A percentile compares a stretch with the other conserved stretches of the same genome.
Evolutionary conservation across 2,888 invertebrate genomes (phyloP).

Genomic region (Nomada flava): DNA sequence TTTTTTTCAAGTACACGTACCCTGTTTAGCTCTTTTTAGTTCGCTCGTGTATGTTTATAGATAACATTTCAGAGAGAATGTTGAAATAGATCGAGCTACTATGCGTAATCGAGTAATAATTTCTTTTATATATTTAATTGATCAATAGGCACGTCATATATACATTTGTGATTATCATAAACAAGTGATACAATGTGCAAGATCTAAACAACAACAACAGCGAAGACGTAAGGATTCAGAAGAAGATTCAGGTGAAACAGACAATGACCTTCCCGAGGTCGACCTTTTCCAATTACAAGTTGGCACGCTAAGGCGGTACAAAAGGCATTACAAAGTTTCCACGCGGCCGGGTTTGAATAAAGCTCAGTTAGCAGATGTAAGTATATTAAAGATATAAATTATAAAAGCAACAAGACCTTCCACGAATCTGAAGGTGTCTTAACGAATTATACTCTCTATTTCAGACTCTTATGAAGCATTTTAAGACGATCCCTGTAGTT

Average conservation of each 20-base stretch:
- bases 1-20: background rate
- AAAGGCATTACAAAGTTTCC: conserved; percentile 96
- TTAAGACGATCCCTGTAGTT: conserved; percentile 96
- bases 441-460: conserved; percentile 79
- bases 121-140: conserved; percentile 30
- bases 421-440: background rate
- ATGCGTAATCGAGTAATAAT: background rate
- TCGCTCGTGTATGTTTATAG: background rate
- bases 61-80: background rate
- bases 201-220: conserved; percentile 90
- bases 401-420: background rate
- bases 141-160: conserved; percentile 93
- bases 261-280: conserved; percentile 95
- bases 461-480: conserved; percentile 97
- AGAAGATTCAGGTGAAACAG: conserved; percentile 97
- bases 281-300: conserved; percentile 97
- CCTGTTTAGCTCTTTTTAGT: background rate
- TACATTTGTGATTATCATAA: conserved; percentile 99
- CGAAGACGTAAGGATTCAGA: conserved; percentile 95
- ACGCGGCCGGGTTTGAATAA: conserved; percentile 97
- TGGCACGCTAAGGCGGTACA: conserved; percentile 96
- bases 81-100: background rate
- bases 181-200: conserved; percentile 97
- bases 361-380: conserved; percentile 97
- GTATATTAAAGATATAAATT: conserved; percentile 72